These are phyloP conservation scores for Blera fallax DNA, from an alignment of 2,888 invertebrate species.

Conservation along the genomic window DNA sequence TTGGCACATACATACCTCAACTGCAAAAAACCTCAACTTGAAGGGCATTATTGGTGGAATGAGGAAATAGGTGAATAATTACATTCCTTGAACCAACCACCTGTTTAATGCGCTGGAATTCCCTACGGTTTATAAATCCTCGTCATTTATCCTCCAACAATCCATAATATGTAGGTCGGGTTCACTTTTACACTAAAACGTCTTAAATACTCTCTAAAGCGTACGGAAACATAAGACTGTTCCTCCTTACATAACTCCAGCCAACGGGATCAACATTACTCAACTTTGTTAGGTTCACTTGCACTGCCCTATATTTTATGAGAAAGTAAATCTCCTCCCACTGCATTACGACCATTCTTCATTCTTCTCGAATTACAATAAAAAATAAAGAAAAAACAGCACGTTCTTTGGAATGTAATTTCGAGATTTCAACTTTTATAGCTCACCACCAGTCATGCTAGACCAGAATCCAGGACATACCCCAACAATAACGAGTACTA, in stretches of 20 bases:
- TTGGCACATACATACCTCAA: too few relatives aligned
- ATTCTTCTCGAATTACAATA: constrained; percentile 20
- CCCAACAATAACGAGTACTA: not conserved
- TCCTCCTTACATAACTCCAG: not conserved
- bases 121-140: too few relatives aligned
- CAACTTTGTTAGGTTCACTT: not conserved
- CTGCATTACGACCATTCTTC: not conserved
- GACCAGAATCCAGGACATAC: not conserved
- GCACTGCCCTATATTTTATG: not conserved
- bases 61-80: too few relatives aligned
- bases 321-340: not conserved
- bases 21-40: too few relatives aligned
- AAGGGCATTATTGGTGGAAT: too few relatives aligned
- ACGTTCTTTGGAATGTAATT: constrained; percentile 23
- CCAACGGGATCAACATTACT: not conserved
- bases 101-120: too few relatives aligned
- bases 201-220: too few relatives aligned
- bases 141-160: too few relatives aligned
- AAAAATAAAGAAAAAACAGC: constrained; percentile 10
- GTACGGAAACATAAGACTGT: not conserved
- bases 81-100: too few relatives aligned
- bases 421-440: constrained; percentile 18
- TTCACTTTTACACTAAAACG: too few relatives aligned
- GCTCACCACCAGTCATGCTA: constrained; percentile 16
- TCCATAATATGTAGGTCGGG: too few relatives aligned